These are phyloP conservation scores for Drosophila anomelani DNA, from an alignment of 2,888 invertebrate species.

Conservation along the genomic window DNA sequence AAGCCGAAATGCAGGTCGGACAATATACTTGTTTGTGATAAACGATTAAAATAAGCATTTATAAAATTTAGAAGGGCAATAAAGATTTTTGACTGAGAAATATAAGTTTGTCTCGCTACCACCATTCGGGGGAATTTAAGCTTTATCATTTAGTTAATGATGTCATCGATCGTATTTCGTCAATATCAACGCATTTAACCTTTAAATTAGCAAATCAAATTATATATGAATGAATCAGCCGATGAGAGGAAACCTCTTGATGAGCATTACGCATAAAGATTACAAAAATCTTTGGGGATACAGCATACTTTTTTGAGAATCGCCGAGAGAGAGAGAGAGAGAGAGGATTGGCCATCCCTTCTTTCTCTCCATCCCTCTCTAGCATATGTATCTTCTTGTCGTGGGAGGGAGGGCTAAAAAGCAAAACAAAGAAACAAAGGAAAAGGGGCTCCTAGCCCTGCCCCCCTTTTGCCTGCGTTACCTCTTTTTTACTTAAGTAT, in stretches of 20 bases:
- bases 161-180: slow-evolving; percentile 20
- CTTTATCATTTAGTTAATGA: slow-evolving; percentile 16
- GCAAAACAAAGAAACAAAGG: not conserved
- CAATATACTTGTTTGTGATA: not conserved
- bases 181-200: slow-evolving; percentile 11
- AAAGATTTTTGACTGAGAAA: not conserved
- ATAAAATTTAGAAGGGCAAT: not conserved
- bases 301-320: slow-evolving; percentile 8
- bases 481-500: not conserved
- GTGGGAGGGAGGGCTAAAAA: not conserved
- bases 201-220: slow-evolving; percentile 34
- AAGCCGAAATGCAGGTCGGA: not conserved
- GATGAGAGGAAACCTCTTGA: not conserved
- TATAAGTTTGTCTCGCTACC: not conserved
- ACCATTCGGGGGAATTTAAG: not conserved
- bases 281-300: not conserved
- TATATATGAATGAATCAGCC: slow-evolving; percentile 3
- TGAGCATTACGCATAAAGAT: slow-evolving; percentile 12
- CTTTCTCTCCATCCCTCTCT: too few species aligned
- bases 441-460: not conserved
- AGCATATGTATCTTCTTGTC: not conserved
- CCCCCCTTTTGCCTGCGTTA: not conserved
- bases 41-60: not conserved
- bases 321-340: slow-evolving; percentile 1
- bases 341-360: not conserved